Conservation (phyloP, 2,113 vertebrate species). For the Anser brachyrhynchus region DNA sequence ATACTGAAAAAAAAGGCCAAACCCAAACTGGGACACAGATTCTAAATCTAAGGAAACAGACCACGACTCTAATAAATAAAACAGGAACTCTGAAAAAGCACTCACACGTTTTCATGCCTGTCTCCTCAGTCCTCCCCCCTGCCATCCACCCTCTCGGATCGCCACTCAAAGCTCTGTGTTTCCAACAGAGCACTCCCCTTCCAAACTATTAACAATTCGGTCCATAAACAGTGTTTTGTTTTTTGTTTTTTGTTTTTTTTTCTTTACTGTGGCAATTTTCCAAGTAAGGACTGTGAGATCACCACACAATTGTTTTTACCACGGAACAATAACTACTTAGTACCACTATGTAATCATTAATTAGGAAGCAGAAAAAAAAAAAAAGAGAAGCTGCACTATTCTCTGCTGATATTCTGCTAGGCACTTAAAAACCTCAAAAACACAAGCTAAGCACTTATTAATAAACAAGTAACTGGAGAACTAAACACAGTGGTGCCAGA, state of each 20-base stretch:
- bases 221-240: neutral
- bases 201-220: neutral
- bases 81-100: neutral
- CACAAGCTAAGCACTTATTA: neutral
- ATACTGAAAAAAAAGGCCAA: neutral
- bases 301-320: slow-evolving; percentile 23
- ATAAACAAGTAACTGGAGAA: neutral
- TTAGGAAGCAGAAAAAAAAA: neutral
- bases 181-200: neutral
- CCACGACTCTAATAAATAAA: neutral
- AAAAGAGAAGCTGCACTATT: neutral
- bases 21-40: neutral
- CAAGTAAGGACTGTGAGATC: slow-evolving; percentile 30
- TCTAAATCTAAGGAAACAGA: neutral
- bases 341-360: neutral
- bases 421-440: slow-evolving; percentile 17
- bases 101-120: neutral
- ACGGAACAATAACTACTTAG: slow-evolving; percentile 23
- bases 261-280: neutral
- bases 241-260: neutral
- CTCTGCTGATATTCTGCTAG: neutral
- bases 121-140: neutral
- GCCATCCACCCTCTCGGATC: neutral
- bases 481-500: neutral
- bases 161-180: neutral